Base-by-base conservation (phyloP, 2,888 invertebrate species). In the Nymphalis polychloros region DNA sequence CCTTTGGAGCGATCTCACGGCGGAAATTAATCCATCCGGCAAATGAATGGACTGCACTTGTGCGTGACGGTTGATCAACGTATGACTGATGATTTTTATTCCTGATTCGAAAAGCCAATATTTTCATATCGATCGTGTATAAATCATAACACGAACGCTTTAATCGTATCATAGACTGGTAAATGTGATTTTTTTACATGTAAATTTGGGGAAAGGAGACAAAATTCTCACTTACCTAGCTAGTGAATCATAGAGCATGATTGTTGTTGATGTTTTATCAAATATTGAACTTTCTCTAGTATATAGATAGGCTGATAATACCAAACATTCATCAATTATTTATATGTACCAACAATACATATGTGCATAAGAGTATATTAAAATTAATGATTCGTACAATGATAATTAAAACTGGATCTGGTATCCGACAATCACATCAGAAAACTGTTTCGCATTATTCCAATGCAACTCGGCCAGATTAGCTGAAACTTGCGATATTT, bases 21-120 rank as follows among this genome's bases (percentile, higher is more conserved):
- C 89, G 92, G 92, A 92, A 90, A 92, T 92, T 87, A 92, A 90
- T 87, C 85, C 87, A 88, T 92, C 90, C 89, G 89, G 85, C 85
- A 89, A 91, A 91, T 90, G 90, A 92, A 90, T 90, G 87, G 87
- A 84, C 88, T 89, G 87, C 90, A 89, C 87, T 90, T 89, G 86
- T 87, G 87, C 87, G 89, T 87, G 81, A 81, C 84, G 89, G 82
- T 78, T 78, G 79, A 80, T 79, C 79, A 76, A 81, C 75, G 76
- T 80, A 79, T 85, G 82, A 85, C 78, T 79, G 82, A 80, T 84
- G 81, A 75, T 81, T 87, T 81, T 82, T 76, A 72, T 71, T 73
- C 68, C 80, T 75, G 79, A 73, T 78, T 77, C 76, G 47, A 66
- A 65, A 50, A 52, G 57, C 17, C 49, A 55, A 68, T 67, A 50